Base-by-base conservation (phyloP, 2,113 vertebrate species). In the Grantiella picta region DNA sequence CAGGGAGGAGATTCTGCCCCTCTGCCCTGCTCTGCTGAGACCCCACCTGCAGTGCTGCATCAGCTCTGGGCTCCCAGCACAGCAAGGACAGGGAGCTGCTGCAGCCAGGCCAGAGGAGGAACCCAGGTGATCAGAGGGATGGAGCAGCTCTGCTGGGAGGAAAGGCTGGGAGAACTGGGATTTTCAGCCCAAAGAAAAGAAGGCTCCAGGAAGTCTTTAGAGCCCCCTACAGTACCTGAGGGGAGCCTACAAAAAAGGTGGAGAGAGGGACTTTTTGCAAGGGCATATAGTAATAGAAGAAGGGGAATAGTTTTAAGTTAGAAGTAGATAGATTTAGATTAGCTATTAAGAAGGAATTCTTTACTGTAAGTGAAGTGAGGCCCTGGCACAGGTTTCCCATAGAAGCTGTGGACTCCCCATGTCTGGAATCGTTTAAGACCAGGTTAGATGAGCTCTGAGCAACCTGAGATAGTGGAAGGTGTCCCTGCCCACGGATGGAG, bases 1-100 rank as follows among this genome's bases (percentile, higher is more conserved):
- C 79, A 82, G 79, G 78, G 78, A 68, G 78, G 53, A 53, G 52
- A 81, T 81, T 68, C 28, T 81, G 78, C 78, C 42, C 77, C 78
- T 68, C 52, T 81, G 63, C 52, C 63, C 76, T 28, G 2, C 79
- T 60, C 79, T 82, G 65, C 54, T 82, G 24, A 70, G 65, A 82
- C 29, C 54, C 54, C 65, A 50, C 80, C 80, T 70, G 80, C 56
- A 53, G 68, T 28, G 68, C 81, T 72, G 68, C 81, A 63, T 9
- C 68, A 83, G 80, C 66, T 7, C 76, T 78, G 76, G 36, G 60
- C 1, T 22, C 47, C 29, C 75, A 63, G 75, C 59, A 64, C 72
- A 60, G 72, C 1, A 42, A 52, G 47, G 36, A 52, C 47, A 64
- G 23, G 59, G 36, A 64, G 0, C 64, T 68, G 63, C 0, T 68